Evolutionary conservation across 2,888 invertebrate genomes (phyloP), one percentile per base, ranked within the genome.

Genomic region (Rapana venosa): DNA sequence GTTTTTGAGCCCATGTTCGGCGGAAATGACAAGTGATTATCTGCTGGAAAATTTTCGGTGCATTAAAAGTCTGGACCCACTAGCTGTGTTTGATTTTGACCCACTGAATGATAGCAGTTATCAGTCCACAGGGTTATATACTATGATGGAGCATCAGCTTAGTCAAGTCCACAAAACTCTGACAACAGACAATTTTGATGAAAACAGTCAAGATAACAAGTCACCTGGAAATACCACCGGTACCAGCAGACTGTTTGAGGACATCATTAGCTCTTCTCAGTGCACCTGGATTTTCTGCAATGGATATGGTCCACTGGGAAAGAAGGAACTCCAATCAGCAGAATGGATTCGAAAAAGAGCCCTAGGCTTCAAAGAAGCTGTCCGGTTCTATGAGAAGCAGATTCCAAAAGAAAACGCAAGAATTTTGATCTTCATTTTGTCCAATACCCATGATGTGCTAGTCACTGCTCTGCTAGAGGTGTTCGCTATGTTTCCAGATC

Each of bases 281-380:
- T 8, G 32, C 4, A 83, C 92, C 26, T 94, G 94, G 94, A 83
- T 94, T 26, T 94, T 94, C 90, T 92, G 92, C 74, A 93, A 94
- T 92, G 94, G 94, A 5, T 93, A 93, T 90, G 91, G 90, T 47
- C 83, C 61, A 17, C 86, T 92, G 88, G 47, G 87, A 30, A 85
- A 90, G 61, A 66, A 77, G 22, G 87, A 90, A 36, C 81, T 92
- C 86, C 74, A 81, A 58, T 90, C 91, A 35, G 87, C 88, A 15
- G 90, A 92, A 11, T 94, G 94, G 94, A 93, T 93, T 58, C 90
- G 89, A 35, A 90, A 91, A 30, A 91, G 92, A 8, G 47, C 13
- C 4, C 81, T 30, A 20, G 81, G 36, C 17, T 36, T 83, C 81
- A 47, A 83, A 8, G 47, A 83, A 83, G 47, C 36, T 4, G n/a